phyloP scores from a whole-genome alignment of 2,888 invertebrate genomes.

The Opisthograptis luteolata region DNA sequence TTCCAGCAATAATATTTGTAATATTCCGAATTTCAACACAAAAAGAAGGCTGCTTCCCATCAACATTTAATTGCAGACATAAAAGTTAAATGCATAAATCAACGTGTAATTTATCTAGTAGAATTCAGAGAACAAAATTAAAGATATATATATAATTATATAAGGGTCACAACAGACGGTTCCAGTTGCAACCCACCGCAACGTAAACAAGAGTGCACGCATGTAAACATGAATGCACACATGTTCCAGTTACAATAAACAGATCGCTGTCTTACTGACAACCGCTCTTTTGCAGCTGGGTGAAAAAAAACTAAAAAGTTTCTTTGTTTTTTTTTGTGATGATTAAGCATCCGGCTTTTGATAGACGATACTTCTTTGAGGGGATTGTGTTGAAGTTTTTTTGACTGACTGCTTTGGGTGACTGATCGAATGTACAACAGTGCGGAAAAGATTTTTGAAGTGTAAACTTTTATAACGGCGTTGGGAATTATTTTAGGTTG shows the following conservation, averaged over 20 bases:
- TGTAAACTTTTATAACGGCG: too few relatives aligned
- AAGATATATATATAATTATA: too few relatives aligned
- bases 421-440: neutral
- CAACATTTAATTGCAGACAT: slow-evolving; percentile 14
- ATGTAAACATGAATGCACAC: slow-evolving; percentile 23
- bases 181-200: slow-evolving; percentile 18
- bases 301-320: slow-evolving; percentile 9
- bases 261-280: slow-evolving; percentile 29
- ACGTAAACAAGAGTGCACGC: slow-evolving; percentile 19
- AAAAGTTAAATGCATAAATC: slow-evolving; percentile 36
- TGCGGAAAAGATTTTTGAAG: too few relatives aligned
- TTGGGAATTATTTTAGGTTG: too few relatives aligned
- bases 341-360: slow-evolving; percentile 22
- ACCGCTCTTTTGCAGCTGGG: slow-evolving; percentile 20
- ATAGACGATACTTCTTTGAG: slow-evolving; percentile 17
- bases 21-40: too few relatives aligned
- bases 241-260: slow-evolving; percentile 31
- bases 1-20: slow-evolving; percentile 1
- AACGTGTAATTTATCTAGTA: slow-evolving; percentile 31
- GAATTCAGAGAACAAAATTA: slow-evolving; percentile 24
- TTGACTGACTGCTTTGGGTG: neutral
- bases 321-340: slow-evolving; percentile 9
- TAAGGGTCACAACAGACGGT: slow-evolving; percentile 24
- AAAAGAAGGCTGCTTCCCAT: slow-evolving; percentile 12
- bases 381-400: slow-evolving; percentile 8